Evolutionary conservation across 2,797 vertebrate species (phyloP).

Genomic region (Acridotheres tristis): DNA sequence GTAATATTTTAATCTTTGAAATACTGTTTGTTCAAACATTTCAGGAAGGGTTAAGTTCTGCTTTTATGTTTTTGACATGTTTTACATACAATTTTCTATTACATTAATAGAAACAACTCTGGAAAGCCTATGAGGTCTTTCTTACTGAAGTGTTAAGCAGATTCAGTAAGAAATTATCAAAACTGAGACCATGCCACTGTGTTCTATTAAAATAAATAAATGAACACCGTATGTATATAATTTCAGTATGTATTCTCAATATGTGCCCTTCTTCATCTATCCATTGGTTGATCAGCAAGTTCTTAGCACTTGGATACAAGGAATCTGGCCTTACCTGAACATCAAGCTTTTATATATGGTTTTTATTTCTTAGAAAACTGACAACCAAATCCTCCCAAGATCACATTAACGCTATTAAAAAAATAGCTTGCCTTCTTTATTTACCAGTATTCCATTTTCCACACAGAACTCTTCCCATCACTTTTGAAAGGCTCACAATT

Average conservation of each 20-base stretch:
- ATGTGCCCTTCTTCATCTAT: not conserved
- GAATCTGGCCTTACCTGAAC: not conserved
- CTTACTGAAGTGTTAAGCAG: not conserved
- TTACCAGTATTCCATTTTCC: not conserved
- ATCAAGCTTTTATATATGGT: not conserved
- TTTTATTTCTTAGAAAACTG: not conserved
- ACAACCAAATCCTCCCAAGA: not conserved
- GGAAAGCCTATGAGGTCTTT: not conserved
- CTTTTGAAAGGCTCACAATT: not conserved
- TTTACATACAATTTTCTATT: not conserved
- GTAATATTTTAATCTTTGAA: conserved; percentile 13
- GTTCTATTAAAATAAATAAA: not conserved
- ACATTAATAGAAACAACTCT: not conserved
- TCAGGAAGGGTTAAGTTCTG: not conserved
- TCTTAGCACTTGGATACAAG: not conserved
- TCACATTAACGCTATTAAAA: not conserved
- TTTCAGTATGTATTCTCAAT: not conserved
- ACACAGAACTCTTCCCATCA: not conserved
- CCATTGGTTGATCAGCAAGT: not conserved
- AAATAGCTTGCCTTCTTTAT: not conserved
- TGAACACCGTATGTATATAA: not conserved
- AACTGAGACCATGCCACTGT: not conserved
- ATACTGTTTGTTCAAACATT: not conserved
- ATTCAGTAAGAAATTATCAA: not conserved
- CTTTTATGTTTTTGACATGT: not conserved